A percentile compares a stretch with the other conserved stretches of the same genome.
Conservation (phyloP, 2,113 vertebrate species). For the Pseudonaja textilis region DNA sequence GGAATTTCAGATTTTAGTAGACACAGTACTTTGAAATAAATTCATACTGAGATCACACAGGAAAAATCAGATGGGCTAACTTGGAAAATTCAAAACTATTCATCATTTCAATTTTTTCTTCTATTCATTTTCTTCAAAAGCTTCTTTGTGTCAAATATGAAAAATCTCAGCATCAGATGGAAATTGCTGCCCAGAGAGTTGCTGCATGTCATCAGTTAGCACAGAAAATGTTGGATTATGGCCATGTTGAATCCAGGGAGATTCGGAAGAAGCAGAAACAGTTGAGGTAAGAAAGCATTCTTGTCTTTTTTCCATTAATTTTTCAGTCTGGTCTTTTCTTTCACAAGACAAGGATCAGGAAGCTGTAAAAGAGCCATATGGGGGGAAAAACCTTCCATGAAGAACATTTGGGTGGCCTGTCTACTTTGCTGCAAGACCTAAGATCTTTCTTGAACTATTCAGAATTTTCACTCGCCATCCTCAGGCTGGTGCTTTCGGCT, state of each 20-base stretch:
- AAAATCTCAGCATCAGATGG: conserved; percentile 76
- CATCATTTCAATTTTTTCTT: neutral
- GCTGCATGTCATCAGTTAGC: conserved; percentile 69
- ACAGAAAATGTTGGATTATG: conserved; percentile 65
- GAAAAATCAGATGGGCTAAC: neutral
- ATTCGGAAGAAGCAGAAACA: conserved; percentile 70
- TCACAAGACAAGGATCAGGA: neutral
- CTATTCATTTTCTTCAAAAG: conserved; percentile 61
- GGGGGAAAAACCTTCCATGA: neutral
- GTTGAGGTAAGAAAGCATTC: conserved; percentile 71
- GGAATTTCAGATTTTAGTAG: neutral
- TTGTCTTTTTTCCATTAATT: neutral
- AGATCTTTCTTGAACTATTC: neutral
- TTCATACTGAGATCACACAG: neutral
- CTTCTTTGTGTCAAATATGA: conserved; percentile 76
- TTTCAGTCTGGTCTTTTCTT: neutral
- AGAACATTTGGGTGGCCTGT: neutral
- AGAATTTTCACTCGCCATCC: neutral
- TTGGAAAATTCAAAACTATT: neutral
- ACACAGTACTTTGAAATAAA: neutral
- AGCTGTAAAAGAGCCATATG: conserved; percentile 2
- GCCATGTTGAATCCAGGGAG: conserved; percentile 66
- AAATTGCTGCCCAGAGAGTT: conserved; percentile 70
- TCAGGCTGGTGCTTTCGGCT: no score
- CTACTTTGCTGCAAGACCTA: neutral